Evolutionary conservation across 2,113 vertebrate genomes (phyloP).

Genomic region (Perca schrenkii): DNA sequence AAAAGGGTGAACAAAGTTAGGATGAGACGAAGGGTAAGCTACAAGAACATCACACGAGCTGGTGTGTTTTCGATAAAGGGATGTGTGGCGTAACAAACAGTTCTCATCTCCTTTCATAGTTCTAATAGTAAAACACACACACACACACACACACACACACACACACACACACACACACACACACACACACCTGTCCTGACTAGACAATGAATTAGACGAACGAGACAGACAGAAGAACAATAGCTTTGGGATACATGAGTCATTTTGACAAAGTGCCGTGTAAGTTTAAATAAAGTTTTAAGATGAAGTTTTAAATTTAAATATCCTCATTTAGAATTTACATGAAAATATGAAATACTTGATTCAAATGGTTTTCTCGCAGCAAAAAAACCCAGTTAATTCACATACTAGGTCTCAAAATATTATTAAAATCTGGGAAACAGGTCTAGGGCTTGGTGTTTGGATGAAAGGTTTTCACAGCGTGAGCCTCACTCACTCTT

Average conservation of each 20-base stretch:
- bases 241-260: constrained; percentile 29
- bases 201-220: constrained; percentile 52
- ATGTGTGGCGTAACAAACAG: constrained; percentile 53
- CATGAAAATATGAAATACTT: not conserved
- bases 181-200: constrained; percentile 44
- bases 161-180: no score
- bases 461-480: constrained; percentile 27
- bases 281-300: constrained; percentile 18
- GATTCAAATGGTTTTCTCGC: not conserved
- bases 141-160: constrained; percentile 21
- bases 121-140: constrained; percentile 36
- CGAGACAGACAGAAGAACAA: constrained; percentile 39
- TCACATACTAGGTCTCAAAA: not conserved
- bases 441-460: not conserved
- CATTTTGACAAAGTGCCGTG: constrained; percentile 19
- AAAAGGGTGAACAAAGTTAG: constrained; percentile 69
- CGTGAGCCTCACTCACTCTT: constrained; percentile 87
- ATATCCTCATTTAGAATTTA: not conserved
- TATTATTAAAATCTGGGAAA: not conserved
- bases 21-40: constrained; percentile 70
- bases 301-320: constrained; percentile 6
- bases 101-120: constrained; percentile 57
- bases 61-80: constrained; percentile 57
- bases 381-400: not conserved
- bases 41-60: constrained; percentile 64